Percentiles rank a stretch among this genome's conserved stretches.
Evolutionary conservation across 2,797 vertebrate genomes (phyloP).

Genomic region (Catharus ustulatus): DNA sequence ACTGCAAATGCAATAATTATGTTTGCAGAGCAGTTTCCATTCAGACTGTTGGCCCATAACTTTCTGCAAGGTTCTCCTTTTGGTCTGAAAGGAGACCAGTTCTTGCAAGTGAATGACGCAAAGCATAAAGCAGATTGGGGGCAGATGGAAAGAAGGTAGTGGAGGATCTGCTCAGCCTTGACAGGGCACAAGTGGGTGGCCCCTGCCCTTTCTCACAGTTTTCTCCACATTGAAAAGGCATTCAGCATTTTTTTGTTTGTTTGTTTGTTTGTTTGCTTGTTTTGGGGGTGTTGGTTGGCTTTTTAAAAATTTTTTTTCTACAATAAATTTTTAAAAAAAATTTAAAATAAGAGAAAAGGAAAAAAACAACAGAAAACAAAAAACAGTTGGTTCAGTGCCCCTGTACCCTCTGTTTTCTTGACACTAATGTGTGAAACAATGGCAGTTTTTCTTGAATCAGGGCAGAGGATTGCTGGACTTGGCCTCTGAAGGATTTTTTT

Average conservation of each 20-base stretch:
- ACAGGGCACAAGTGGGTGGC: neutral
- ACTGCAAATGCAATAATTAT: neutral
- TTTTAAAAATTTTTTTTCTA: no score
- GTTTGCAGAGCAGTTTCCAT: conserved; percentile 11
- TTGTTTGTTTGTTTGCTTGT: no score
- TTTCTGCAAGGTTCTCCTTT: neutral
- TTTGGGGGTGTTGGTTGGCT: no score
- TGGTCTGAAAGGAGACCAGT: neutral
- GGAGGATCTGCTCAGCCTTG: neutral
- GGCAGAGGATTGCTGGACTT: conserved; percentile 7
- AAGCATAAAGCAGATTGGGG: neutral
- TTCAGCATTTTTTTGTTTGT: neutral
- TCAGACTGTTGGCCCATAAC: neutral
- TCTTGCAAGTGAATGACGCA: neutral
- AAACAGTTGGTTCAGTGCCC: neutral
- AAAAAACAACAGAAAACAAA: no score
- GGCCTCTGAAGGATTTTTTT: conserved; percentile 3
- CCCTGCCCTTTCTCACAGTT: neutral
- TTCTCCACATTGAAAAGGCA: neutral
- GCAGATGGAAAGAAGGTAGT: neutral
- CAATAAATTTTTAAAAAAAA: neutral
- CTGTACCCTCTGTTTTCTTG: conserved; percentile 27
- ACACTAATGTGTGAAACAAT: conserved; percentile 34
- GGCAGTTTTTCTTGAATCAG: conserved; percentile 14
- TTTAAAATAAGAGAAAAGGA: neutral